Percentiles rank a stretch among this genome's conserved stretches.
Evolutionary conservation across 2,888 invertebrate species (phyloP).

Genomic region (Perithous albicinctus): DNA sequence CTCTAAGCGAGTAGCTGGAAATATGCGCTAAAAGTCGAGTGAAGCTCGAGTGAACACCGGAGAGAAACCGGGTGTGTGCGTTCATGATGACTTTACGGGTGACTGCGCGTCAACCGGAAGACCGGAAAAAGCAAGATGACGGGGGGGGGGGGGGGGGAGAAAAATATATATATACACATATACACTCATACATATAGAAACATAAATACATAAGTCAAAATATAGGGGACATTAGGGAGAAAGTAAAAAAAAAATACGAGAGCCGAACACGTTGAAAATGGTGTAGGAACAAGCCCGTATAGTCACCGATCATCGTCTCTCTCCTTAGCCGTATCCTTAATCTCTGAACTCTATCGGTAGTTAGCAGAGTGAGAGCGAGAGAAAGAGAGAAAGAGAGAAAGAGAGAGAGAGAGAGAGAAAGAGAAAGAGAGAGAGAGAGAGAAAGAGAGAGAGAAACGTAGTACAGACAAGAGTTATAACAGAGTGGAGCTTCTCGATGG

Average conservation of each 20-base stretch:
- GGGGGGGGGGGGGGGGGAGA: neutral
- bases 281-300: neutral
- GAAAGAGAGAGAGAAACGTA: neutral
- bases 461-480: conserved; percentile 20
- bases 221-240: neutral
- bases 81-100: conserved; percentile 53
- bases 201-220: neutral
- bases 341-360: conserved; percentile 20
- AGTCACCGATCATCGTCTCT: conserved; percentile 12
- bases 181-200: neutral
- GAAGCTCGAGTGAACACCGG: conserved; percentile 13
- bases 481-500: conserved; percentile 58
- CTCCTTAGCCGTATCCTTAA: conserved; percentile 14
- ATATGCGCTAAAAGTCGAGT: neutral
- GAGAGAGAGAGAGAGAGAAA: no score
- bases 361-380: neutral
- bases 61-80: conserved; percentile 21
- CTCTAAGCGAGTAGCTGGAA: neutral
- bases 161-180: neutral
- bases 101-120: conserved; percentile 54
- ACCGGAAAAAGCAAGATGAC: conserved; percentile 1
- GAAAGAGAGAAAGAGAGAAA: conserved; percentile 10
- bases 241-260: neutral
- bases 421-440: no score
- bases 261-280: neutral